Conservation (phyloP, 2,113 vertebrate species). For the Lagopus muta region DNA sequence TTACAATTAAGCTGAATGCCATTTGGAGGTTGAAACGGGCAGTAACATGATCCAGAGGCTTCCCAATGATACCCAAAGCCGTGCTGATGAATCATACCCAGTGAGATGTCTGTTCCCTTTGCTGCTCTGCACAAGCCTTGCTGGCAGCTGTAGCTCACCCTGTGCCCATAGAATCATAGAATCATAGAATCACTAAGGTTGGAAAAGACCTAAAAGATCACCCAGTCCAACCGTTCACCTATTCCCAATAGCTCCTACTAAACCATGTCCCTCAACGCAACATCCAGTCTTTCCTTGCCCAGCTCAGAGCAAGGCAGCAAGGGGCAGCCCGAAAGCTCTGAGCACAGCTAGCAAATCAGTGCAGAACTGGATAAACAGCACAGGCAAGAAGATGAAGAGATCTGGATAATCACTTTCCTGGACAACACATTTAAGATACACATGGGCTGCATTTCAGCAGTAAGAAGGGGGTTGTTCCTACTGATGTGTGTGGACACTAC, state of each 20-base stretch:
- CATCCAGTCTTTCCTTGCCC: too few relatives aligned
- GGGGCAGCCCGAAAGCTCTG: background rate
- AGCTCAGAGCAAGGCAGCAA: background rate
- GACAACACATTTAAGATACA: background rate
- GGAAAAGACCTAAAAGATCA: too few relatives aligned
- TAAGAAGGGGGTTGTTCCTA: background rate
- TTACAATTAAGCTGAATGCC: background rate
- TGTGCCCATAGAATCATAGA: too few relatives aligned
- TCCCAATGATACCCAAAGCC: background rate
- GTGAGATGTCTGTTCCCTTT: background rate
- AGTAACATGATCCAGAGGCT: background rate
- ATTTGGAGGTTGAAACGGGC: background rate
- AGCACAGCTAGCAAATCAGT: accelerated
- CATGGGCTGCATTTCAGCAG: background rate
- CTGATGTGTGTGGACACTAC: accelerated
- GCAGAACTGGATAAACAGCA: background rate
- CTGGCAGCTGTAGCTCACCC: background rate
- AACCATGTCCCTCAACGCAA: too few relatives aligned
- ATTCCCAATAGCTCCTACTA: too few relatives aligned
- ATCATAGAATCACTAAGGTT: too few relatives aligned
- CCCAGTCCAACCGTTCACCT: too few relatives aligned
- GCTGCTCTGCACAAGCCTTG: background rate
- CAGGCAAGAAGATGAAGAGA: background rate
- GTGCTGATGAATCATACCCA: background rate
- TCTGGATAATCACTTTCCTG: background rate